These are phyloP conservation scores for Albula goreensis DNA, from an alignment of 2,113 vertebrate genomes.

Conservation along the genomic window DNA sequence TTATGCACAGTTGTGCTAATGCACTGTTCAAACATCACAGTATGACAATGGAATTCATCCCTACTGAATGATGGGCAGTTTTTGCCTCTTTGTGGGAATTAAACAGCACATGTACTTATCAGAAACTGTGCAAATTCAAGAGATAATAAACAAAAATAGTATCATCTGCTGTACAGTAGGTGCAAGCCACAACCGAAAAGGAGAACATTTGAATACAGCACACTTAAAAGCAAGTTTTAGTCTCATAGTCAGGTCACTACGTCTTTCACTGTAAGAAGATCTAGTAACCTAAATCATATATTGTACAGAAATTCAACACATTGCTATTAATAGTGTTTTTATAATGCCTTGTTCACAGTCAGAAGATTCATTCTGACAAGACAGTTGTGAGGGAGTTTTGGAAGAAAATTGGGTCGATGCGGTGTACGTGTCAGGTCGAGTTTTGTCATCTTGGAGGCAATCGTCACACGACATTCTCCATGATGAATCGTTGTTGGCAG, in stretches of 20 bases:
- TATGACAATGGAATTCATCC: background rate
- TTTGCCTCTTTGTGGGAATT: background rate
- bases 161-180: slow-evolving; percentile 48
- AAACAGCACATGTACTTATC: background rate
- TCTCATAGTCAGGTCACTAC: background rate
- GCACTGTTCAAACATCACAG: background rate
- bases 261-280: too few relatives aligned
- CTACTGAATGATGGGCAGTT: background rate
- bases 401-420: background rate
- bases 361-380: background rate
- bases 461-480: background rate
- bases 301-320: background rate
- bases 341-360: background rate
- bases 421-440: background rate
- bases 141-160: slow-evolving; percentile 20
- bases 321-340: background rate
- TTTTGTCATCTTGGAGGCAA: too few relatives aligned
- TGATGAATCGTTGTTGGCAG: background rate
- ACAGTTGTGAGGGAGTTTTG: background rate
- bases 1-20: background rate
- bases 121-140: background rate
- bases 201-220: too few relatives aligned
- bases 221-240: too few relatives aligned
- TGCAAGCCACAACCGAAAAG: too few relatives aligned
- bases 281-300: background rate